Base-by-base conservation (phyloP, 2,113 vertebrate genomes). In the Apaloderma vittatum region DNA sequence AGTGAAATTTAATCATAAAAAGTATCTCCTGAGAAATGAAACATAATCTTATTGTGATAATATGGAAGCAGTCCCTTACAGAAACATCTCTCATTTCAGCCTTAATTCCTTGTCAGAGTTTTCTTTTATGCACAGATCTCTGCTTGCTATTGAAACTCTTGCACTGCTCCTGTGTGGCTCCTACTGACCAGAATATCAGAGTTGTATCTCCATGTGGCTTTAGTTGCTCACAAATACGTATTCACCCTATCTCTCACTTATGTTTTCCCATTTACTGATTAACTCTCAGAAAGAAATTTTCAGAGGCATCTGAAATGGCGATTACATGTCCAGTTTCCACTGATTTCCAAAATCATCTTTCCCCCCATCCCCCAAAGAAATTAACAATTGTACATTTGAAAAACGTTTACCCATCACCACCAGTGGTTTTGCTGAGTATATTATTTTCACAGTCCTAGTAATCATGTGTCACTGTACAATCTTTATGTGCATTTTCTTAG, bases 1-100 rank as follows among this genome's bases (percentile, higher is more conserved):
- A 94, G 63, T 67, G 57, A 95, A 96, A 97, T 87, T 93, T 65
- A 87, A 95, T 91, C 77, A 93, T 2, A 65, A 49, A 58, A 76
- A 32, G 12, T 30, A 62, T 82, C 70, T 92, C 80, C 80, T 40
- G 52, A 91, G 86, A 93, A 96, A 67, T 68, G 75, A 83, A 93
- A 75, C 65, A 52, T 74, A 63, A 87, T 49, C 66, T 77, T 81
- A 81, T 40, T 68, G 76, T 52, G 59, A 63, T 62, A 77, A 62
- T 46, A 77, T 12, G 61, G 91, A 88, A 89, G 36, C 57, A 87
- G 80, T 36, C 48, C 49, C 70, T 89, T 57, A 34, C 8, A 88
- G 77, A 85, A 91, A 86, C 23, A 32, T 73, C 19, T 91, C 58
- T 90, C 36, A 55, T 89, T 88, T 84, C 62, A 82, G 27, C 19